Evolutionary conservation across 2,797 vertebrate species (phyloP), one percentile per base, ranked within the genome.

Genomic region (Enteromius trimaculatus): DNA sequence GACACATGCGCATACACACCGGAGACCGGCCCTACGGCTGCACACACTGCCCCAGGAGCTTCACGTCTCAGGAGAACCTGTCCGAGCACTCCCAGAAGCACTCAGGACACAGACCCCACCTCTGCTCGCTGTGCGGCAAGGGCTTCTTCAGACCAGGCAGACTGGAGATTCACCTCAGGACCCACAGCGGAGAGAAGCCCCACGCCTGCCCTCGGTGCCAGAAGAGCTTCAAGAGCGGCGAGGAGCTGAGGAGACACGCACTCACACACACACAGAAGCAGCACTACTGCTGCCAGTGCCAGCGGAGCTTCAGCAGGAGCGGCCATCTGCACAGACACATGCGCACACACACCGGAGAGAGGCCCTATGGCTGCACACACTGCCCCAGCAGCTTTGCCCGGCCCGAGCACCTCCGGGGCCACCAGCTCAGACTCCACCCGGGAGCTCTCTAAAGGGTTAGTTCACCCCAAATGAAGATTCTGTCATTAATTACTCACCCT

Each of bases 1-100:
- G 51, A n/a, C 79, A 80, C 66, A 42, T 58, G 66, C 66, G 37
- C 37, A 80, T 80, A 1, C 79, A 80, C 79, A 80, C 65, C 23
- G 79, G 79, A 60, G 51, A 80, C 51, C 9, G 31, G 19, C 79
- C 79, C 10, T 58, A 60, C 51, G 5, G 0, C 13, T 80, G 79
- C 51, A 3, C 37, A 2, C 37, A 44, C 34, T 80, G 79, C 17
- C 29, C 55, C 23, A 31, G 3, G 51, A 14, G 51, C 51, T 80
- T 80, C 79, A 60, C 37, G 29, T 70, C 79, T 1, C 53, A 70
- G 14, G 66, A 70, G 49, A 80, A 70, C 8, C 79, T 58, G 37
- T 19, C 31, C 6, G 79, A 80, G 19, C 79, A 80, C 1, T 2
- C 17, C 1, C 37, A 14, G 6, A 42, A 4, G 21, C 79, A 80